Evolutionary conservation across 2,888 invertebrate genomes (phyloP), one percentile per base, ranked within the genome.

Genomic region (Sesia apiformis): DNA sequence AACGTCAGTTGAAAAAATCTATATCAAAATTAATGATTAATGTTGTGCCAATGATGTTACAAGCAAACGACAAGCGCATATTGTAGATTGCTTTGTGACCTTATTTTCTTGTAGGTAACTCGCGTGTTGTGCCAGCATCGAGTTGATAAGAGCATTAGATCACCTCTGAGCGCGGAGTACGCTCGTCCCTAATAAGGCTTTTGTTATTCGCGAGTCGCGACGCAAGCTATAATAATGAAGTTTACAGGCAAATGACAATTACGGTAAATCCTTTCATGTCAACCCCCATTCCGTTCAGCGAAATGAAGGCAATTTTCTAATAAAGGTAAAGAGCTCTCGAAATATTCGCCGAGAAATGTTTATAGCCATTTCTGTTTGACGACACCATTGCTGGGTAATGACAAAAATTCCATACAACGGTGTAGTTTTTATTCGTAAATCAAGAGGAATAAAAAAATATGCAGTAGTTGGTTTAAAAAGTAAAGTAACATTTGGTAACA

Each of bases 241-340:
- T 76, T 76, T 74, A 72, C 72, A 74, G 68, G 68, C 67, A 74
- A 76, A 78, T 73, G 74, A 69, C 75, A 77, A 78, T 78, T 77
- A 76, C 69, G 60, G 55, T 55, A 60, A 67, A 66, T 65, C 73
- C 74, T 75, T 77, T 77, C 69, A 77, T 72, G 77, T 74, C 72
- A 72, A 72, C 73, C 72, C 67, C 69, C 64, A 71, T 72, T 72
- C 69, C 66, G 63, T 70, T 69, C 62, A 69, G 64, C 62, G 70
- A 74, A 70, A 72, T 71, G 67, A 69, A 70, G 70, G 70, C 66
- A 75, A 76, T 78, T 74, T 72, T 71, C 67, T 74, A 72, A 74
- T 76, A 72, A 70, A 71, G 64, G 72, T 69, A 65, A 64, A 71
- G 66, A 70, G 58, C 57, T 58, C 62, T 58, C 61, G 60, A 65